A percentile compares a stretch with the other conserved stretches of the same genome.
These are phyloP conservation scores for Alethe diademata DNA, from an alignment of 2,113 vertebrate genomes.

Conservation along the genomic window DNA sequence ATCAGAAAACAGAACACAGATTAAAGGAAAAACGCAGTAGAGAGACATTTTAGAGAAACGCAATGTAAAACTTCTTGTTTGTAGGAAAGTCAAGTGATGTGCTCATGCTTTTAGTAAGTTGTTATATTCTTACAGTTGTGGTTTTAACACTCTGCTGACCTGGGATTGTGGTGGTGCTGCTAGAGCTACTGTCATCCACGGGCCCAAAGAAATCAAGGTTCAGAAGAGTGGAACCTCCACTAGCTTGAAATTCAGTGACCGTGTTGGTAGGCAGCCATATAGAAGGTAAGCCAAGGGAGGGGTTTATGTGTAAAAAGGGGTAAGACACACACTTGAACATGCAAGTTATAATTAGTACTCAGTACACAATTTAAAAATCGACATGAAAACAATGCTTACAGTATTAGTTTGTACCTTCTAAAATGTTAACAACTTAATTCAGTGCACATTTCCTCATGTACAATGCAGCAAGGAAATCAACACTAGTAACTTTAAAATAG, in stretches of 20 bases:
- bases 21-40: conserved; percentile 45
- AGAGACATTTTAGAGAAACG: conserved; percentile 53
- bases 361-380: conserved; percentile 76
- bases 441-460: conserved; percentile 76
- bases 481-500: conserved; percentile 68
- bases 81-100: conserved; percentile 83
- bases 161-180: conserved; percentile 93
- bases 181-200: conserved; percentile 96
- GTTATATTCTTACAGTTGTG: conserved; percentile 67
- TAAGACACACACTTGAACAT: conserved; percentile 90
- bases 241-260: conserved; percentile 89
- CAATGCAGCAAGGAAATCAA: conserved; percentile 74
- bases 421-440: conserved; percentile 77
- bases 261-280: conserved; percentile 83
- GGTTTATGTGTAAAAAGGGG: conserved; percentile 84
- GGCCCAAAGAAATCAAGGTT: conserved; percentile 99
- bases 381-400: conserved; percentile 81
- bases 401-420: conserved; percentile 78
- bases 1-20: conserved; percentile 56
- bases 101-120: conserved; percentile 79
- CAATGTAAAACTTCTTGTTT: conserved; percentile 72
- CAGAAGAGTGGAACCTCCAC: conserved; percentile 97
- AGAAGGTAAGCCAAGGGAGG: conserved; percentile 84
- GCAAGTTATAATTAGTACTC: conserved; percentile 85
- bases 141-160: conserved; percentile 88